Percentiles rank a stretch among this genome's conserved stretches.
Evolutionary conservation across 2,797 vertebrate species (phyloP).

Genomic region (Hemibagrus guttatus): DNA sequence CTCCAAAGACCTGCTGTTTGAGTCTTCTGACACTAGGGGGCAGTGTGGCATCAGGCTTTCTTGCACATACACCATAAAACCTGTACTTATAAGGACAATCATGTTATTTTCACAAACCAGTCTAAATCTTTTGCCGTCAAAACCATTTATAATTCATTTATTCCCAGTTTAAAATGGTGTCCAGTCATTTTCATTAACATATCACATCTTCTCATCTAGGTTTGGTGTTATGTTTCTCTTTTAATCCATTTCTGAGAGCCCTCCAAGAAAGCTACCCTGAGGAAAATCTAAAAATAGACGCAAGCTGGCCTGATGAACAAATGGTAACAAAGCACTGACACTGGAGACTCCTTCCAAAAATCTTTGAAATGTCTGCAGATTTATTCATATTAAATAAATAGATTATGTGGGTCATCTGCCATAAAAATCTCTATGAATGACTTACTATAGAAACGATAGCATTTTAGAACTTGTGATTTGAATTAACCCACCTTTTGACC

Average conservation of each 20-base stretch:
- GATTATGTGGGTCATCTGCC: background rate
- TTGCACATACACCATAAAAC: background rate
- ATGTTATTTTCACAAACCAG: background rate
- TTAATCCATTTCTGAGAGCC: background rate
- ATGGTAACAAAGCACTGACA: background rate
- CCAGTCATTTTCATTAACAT: background rate
- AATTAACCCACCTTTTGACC: background rate
- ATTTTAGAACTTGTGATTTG: background rate
- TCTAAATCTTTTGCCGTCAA: background rate
- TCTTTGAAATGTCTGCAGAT: background rate
- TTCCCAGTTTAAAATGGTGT: background rate
- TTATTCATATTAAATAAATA: background rate
- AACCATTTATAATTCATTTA: background rate
- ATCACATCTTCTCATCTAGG: background rate
- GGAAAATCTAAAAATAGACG: background rate
- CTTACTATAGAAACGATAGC: background rate
- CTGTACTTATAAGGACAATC: background rate
- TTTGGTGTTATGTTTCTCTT: background rate
- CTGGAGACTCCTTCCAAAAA: background rate
- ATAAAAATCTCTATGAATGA: background rate
- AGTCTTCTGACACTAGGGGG: constrained; percentile 32
- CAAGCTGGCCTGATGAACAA: background rate
- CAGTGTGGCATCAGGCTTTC: constrained; percentile 18
- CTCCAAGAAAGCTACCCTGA: background rate
- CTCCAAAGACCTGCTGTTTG: background rate